Evolutionary conservation across 2,113 vertebrate species (phyloP).

Genomic region (Lichenostomus cassidix): DNA sequence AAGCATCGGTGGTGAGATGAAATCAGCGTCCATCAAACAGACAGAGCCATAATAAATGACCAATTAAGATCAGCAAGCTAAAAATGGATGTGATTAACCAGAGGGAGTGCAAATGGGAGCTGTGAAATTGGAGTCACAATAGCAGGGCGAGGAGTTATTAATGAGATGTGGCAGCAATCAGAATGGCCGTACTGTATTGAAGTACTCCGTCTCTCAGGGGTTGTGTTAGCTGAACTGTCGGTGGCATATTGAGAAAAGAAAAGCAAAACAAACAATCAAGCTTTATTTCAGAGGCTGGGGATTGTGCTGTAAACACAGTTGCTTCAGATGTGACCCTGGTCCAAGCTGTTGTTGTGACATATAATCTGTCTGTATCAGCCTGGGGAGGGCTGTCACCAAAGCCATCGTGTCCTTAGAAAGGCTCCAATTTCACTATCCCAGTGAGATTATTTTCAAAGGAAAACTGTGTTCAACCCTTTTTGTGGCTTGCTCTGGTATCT

Average conservation of each 20-base stretch:
- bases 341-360: neutral
- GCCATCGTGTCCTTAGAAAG: neutral
- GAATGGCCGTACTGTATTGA: neutral
- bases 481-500: neutral
- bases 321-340: neutral
- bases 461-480: neutral
- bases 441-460: neutral
- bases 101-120: neutral
- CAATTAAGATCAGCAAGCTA: neutral
- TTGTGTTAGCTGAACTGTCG: neutral
- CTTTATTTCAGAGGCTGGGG: neutral
- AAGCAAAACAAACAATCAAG: neutral
- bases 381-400: neutral
- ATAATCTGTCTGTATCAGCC: neutral
- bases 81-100: constrained; percentile 2
- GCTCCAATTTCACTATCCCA: neutral
- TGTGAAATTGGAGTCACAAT: constrained; percentile 5
- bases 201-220: neutral
- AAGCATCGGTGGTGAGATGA: neutral
- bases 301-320: neutral
- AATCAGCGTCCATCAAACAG: neutral
- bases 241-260: neutral
- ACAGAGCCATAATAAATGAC: neutral
- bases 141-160: neutral
- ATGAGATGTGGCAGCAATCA: constrained; percentile 22